Evolutionary conservation across 2,888 invertebrate species (phyloP), one percentile per base, ranked within the genome.

Genomic region (Acrobasis consociella): DNA sequence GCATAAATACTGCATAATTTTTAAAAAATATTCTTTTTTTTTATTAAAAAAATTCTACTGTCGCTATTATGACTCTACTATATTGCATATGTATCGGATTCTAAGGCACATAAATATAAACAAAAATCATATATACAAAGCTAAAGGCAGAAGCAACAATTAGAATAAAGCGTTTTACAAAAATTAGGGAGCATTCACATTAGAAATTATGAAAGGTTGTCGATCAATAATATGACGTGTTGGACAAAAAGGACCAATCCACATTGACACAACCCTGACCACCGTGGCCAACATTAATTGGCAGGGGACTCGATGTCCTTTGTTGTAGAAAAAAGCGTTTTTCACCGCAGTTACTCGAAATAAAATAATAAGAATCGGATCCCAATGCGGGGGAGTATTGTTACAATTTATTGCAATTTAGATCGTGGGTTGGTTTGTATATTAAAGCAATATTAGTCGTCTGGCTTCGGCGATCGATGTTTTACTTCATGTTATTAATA

Each of bases 271-370:
- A 76, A 74, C 71, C 80, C 75, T 89, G 91, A 91, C 91, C 92
- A 85, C 90, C 89, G 86, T 86, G 86, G 75, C 90, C 82, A 76
- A 91, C 84, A 74, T 86, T 91, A 91, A 92, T 92, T 92, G 92
- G 91, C 91, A 89, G 90, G 92, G 92, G 91, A 84, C 81, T 73
- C 69, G 69, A 69, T 73, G 75, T 85, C 85, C 80, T 70, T 83
- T 74, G 76, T 66, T 64, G 71, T 81, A 73, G 83, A 83, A 88
- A 82, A 72, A 76, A 79, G 73, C 83, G 80, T 85, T 89, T 31
- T 89, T 80, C 79, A 77, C 78, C 73, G 86, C 80, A 86, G 85
- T 84, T 78, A 80, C 69, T 77, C 69, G 71, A 77, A 82, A 84
- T 87, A 86, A 86, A 91, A 89, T 90, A 90, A 87, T 87, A 88